Evolutionary conservation across 2,797 vertebrate species (phyloP).

Genomic region (Tokudaia muenninki): DNA sequence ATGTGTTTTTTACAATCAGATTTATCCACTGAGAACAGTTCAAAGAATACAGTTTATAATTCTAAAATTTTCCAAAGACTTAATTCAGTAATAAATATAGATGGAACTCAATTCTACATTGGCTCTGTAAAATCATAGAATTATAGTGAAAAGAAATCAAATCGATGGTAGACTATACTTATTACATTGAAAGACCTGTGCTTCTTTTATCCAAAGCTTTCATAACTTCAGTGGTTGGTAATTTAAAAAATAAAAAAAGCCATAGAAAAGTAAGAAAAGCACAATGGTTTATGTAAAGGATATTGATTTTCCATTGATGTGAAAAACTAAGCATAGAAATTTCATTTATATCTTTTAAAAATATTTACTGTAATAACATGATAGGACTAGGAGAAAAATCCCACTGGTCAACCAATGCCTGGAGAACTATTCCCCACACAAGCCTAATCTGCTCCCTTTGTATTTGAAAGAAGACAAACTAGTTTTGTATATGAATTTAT

Average conservation of each 20-base stretch:
- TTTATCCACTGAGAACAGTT: slow-evolving; percentile 8
- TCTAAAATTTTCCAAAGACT: background rate
- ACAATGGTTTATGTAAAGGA: background rate
- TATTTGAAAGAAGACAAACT: background rate
- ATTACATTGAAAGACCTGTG: background rate
- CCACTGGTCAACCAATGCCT: background rate
- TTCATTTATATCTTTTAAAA: background rate
- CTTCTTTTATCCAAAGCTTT: slow-evolving; percentile 45
- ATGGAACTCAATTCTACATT: background rate
- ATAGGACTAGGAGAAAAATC: background rate
- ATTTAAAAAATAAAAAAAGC: slow-evolving; percentile 39
- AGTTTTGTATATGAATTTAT: background rate
- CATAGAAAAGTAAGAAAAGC: slow-evolving; percentile 5
- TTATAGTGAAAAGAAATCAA: slow-evolving; percentile 45
- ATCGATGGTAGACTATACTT: background rate
- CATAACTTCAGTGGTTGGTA: background rate
- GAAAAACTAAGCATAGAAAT: slow-evolving; percentile 8
- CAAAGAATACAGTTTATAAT: slow-evolving; percentile 38
- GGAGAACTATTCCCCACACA: background rate
- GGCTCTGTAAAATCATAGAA: slow-evolving; percentile 7
- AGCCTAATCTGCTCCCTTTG: background rate
- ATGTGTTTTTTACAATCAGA: background rate
- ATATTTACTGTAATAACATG: background rate
- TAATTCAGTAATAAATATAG: background rate
- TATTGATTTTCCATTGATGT: background rate